Evolutionary conservation across 2,113 vertebrate genomes (phyloP).

Genomic region (Monopterus albus): DNA sequence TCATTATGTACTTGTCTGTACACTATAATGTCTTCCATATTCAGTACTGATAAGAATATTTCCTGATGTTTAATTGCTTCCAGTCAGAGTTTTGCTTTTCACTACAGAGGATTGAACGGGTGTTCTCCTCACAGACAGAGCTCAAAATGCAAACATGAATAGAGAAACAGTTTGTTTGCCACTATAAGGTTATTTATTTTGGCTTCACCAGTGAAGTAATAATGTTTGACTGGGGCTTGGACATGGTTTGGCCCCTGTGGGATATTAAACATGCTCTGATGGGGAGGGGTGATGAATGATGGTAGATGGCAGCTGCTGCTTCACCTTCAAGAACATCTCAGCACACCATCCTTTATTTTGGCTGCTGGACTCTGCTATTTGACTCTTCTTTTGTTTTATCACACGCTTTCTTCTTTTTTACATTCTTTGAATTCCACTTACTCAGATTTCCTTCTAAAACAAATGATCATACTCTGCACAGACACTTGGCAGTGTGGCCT

Average conservation of each 20-base stretch:
- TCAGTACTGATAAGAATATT: slow-evolving; percentile 37
- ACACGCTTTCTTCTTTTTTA: not conserved
- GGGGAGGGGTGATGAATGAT: slow-evolving; percentile 57
- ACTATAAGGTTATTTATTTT: slow-evolving; percentile 32
- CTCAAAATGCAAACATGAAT: not conserved
- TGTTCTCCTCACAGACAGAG: slow-evolving; percentile 4
- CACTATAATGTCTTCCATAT: slow-evolving; percentile 44
- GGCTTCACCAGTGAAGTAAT: slow-evolving; percentile 41
- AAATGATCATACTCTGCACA: not conserved
- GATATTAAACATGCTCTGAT: slow-evolving; percentile 54
- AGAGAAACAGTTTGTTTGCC: slow-evolving; percentile 2
- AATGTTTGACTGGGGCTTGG: slow-evolving; percentile 52
- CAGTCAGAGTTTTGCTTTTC: slow-evolving; percentile 25
- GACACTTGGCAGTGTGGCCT: slow-evolving; percentile 37
- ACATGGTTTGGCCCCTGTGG: slow-evolving; percentile 47
- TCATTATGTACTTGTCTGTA: slow-evolving; percentile 29
- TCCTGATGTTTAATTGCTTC: slow-evolving; percentile 50
- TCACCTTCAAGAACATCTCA: slow-evolving; percentile 43
- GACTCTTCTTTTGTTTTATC: not conserved
- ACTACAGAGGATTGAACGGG: not conserved
- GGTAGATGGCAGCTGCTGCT: slow-evolving; percentile 58
- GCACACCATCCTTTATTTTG: not conserved
- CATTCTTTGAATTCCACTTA: not conserved
- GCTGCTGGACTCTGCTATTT: not conserved
- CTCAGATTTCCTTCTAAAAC: not conserved